These are phyloP conservation scores for Argyra leucocephala DNA, from an alignment of 2,888 invertebrate genomes.

Conservation along the genomic window DNA sequence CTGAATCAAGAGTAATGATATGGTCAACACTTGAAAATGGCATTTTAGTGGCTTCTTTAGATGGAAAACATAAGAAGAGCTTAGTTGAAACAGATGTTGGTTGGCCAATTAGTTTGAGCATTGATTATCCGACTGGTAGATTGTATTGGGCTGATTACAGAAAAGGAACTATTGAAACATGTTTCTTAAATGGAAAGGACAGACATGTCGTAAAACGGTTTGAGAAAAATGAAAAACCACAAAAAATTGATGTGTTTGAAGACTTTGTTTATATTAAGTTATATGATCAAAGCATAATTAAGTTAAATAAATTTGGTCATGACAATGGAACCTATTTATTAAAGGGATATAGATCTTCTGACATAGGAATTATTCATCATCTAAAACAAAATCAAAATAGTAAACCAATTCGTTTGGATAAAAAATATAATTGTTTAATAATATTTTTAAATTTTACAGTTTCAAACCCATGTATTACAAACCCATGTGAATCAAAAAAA, in stretches of 20 bases:
- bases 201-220: constrained; percentile 52
- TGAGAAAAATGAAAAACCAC: constrained; percentile 51
- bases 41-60: constrained; percentile 56
- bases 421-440: constrained; percentile 1
- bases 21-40: constrained; percentile 67
- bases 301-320: constrained; percentile 57
- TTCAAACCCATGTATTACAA: constrained; percentile 51
- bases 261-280: constrained; percentile 59
- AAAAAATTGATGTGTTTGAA: constrained; percentile 64
- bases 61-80: constrained; percentile 51
- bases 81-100: constrained; percentile 54
- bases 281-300: constrained; percentile 53
- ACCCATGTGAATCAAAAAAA: constrained; percentile 50
- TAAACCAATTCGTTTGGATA: constrained; percentile 28
- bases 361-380: constrained; percentile 58
- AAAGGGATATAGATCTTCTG: constrained; percentile 51
- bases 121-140: constrained; percentile 63
- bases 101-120: constrained; percentile 66
- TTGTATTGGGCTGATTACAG: constrained; percentile 82
- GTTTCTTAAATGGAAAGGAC: constrained; percentile 58
- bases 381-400: constrained; percentile 51
- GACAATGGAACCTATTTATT: constrained; percentile 49
- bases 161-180: constrained; percentile 59
- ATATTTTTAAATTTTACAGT: constrained; percentile 29
- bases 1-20: constrained; percentile 53